Evolutionary conservation across 2,797 vertebrate species (phyloP).

Genomic region (Siniperca obscura): DNA sequence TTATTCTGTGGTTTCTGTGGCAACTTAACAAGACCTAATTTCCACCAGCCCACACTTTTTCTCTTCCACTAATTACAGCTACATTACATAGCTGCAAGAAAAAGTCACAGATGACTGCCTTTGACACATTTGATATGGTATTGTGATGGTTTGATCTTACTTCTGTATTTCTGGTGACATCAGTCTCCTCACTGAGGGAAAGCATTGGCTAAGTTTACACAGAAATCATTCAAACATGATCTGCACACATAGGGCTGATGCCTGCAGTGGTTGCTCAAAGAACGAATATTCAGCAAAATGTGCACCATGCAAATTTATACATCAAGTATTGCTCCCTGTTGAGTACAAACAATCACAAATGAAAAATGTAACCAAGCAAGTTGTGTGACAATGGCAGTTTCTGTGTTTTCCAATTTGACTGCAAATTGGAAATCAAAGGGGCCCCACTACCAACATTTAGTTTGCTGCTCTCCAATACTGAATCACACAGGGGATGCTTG

Average conservation of each 20-base stretch:
- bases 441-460: constrained; percentile 43
- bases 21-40: constrained; percentile 25
- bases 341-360: constrained; percentile 65
- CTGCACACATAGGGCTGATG: constrained; percentile 30
- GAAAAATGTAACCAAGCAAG: constrained; percentile 68
- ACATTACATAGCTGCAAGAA: not conserved
- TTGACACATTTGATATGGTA: constrained; percentile 6
- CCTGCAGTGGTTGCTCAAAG: constrained; percentile 21
- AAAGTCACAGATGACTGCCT: constrained; percentile 4
- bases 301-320: constrained; percentile 58
- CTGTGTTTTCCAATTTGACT: constrained; percentile 64
- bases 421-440: constrained; percentile 69
- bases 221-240: constrained; percentile 42
- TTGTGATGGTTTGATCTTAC: constrained; percentile 13
- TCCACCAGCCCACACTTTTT: constrained; percentile 9
- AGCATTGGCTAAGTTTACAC: constrained; percentile 23
- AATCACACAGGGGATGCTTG: constrained; percentile 41
- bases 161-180: constrained; percentile 25
- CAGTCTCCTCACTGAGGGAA: not conserved
- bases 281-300: constrained; percentile 41
- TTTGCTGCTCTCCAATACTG: constrained; percentile 37
- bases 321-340: constrained; percentile 61
- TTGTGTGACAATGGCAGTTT: constrained; percentile 64
- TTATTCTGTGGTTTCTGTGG: constrained; percentile 24
- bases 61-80: not conserved